phyloP scores from a whole-genome alignment of 2,888 invertebrate genomes.

The Seira sanloemensis region DNA sequence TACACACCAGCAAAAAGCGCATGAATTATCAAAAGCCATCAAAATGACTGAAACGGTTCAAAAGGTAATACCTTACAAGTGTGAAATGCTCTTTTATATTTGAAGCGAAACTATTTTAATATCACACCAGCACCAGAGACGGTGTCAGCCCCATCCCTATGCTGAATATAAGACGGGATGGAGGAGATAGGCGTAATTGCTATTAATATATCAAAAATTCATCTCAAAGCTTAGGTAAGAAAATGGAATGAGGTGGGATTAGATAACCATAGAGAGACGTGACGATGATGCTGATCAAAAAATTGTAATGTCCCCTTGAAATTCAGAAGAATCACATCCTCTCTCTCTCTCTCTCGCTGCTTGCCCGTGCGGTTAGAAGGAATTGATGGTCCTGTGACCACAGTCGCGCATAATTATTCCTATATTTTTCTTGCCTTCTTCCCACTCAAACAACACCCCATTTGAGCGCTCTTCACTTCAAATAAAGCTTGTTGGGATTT shows the following conservation, averaged over 20 bases:
- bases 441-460: not conserved
- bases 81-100: no score
- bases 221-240: not conserved
- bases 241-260: constrained; percentile 20
- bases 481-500: not conserved
- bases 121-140: not conserved
- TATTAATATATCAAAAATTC: not conserved
- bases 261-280: constrained; percentile 53
- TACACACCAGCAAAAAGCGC: no score
- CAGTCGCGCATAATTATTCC: not conserved
- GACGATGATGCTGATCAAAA: constrained; percentile 39
- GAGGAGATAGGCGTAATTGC: not conserved
- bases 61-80: no score
- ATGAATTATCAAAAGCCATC: no score
- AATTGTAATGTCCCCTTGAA: constrained; percentile 31
- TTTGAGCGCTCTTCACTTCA: not conserved
- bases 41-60: no score
- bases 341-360: not conserved
- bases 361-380: not conserved
- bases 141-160: not conserved
- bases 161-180: not conserved
- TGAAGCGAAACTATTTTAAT: constrained; percentile 4
- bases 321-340: constrained; percentile 33
- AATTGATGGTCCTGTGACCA: not conserved
- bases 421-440: not conserved